These are phyloP conservation scores for Papilio polytes DNA, from an alignment of 1,140 invertebrate genomes.

Conservation along the genomic window DNA sequence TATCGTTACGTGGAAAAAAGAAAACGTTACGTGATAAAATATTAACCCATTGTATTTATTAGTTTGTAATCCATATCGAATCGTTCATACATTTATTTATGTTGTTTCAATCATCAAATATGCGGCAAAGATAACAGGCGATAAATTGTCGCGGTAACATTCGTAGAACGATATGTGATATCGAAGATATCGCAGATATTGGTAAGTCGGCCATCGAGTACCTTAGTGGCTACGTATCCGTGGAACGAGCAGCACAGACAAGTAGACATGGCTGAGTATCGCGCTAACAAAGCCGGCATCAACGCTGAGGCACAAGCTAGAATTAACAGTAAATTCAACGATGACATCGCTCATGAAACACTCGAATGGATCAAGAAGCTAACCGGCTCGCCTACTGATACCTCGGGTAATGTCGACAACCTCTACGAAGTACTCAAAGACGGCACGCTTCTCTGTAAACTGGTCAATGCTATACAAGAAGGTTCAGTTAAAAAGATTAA, in stretches of 20 bases:
- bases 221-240: constrained; percentile 78
- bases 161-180: constrained; percentile 71
- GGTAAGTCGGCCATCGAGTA: constrained; percentile 67
- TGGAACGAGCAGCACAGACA: constrained; percentile 63
- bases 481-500: constrained; percentile 95
- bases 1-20: background rate
- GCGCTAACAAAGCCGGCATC: constrained; percentile 78
- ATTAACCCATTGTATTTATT: constrained; percentile 1
- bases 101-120: constrained; percentile 53
- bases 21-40: background rate
- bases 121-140: constrained; percentile 57
- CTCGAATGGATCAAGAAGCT: constrained; percentile 96
- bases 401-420: constrained; percentile 93
- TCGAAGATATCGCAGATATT: constrained; percentile 70
- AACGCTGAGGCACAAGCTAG: constrained; percentile 78
- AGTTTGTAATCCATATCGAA: constrained; percentile 28
- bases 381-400: constrained; percentile 91
- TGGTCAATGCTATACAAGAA: constrained; percentile 92
- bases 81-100: constrained; percentile 18
- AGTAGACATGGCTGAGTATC: constrained; percentile 70
- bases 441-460: constrained; percentile 92
- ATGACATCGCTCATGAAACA: constrained; percentile 94
- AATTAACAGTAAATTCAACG: constrained; percentile 97
- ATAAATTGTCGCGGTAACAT: constrained; percentile 62
- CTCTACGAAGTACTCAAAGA: constrained; percentile 94